Percentiles rank a stretch among this genome's conserved stretches.
phyloP scores from a whole-genome alignment of 2,797 vertebrate genomes.

The Cossypha caffra region DNA sequence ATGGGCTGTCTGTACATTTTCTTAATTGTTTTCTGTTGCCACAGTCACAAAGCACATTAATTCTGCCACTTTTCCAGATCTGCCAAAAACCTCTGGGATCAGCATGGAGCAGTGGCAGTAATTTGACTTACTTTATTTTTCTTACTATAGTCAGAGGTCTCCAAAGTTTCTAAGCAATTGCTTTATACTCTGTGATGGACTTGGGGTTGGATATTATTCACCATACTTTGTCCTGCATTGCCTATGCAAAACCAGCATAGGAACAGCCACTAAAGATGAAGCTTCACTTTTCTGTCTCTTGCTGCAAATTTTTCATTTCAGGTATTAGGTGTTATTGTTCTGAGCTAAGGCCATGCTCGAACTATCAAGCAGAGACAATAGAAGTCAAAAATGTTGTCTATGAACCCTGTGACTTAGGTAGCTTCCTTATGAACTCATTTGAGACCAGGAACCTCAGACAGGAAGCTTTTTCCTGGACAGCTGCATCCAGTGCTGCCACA shows the following conservation, averaged over 20 bases:
- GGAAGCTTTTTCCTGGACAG: not conserved
- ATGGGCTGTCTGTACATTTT: not conserved
- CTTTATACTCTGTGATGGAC: not conserved
- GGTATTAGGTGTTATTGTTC: not conserved
- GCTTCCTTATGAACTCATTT: not conserved
- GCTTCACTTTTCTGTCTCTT: not conserved
- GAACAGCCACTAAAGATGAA: not conserved
- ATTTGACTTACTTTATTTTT: not conserved
- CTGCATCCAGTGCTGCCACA: not conserved
- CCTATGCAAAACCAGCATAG: not conserved
- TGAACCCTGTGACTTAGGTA: not conserved
- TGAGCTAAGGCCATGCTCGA: not conserved
- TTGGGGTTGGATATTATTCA: not conserved
- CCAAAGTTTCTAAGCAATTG: not conserved
- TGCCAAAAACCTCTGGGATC: constrained; percentile 58
- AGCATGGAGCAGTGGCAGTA: constrained; percentile 15
- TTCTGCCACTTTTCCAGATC: constrained; percentile 28
- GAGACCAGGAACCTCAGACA: not conserved
- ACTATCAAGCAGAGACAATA: not conserved
- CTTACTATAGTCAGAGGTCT: not conserved
- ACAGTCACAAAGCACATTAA: not conserved
- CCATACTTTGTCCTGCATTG: not conserved
- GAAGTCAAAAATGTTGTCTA: not conserved
- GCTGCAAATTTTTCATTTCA: not conserved
- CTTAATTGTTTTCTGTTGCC: not conserved